Conservation (phyloP, 2,113 vertebrate species). For the Chaenocephalus aceratus region DNA sequence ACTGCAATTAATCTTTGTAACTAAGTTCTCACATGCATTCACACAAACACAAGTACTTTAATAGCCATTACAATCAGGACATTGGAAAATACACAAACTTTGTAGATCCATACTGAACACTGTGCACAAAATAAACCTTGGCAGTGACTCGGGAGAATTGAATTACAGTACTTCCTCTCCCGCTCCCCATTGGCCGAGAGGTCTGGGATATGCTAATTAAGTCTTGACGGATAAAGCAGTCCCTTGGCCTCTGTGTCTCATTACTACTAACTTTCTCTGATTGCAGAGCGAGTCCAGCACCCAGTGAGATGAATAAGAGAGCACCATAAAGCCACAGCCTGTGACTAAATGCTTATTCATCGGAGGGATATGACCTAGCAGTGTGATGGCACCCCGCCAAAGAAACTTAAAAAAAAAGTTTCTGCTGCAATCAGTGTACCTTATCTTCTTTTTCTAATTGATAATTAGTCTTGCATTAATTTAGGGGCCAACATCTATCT, state of each 20-base stretch:
- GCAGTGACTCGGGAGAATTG: slow-evolving; percentile 61
- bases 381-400: slow-evolving; percentile 9
- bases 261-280: slow-evolving; percentile 68
- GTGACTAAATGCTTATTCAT: slow-evolving; percentile 64
- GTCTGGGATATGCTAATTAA: slow-evolving; percentile 77
- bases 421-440: slow-evolving; percentile 57
- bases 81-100: slow-evolving; percentile 19
- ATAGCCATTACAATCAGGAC: slow-evolving; percentile 24
- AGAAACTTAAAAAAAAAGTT: slow-evolving; percentile 52
- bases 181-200: slow-evolving; percentile 68
- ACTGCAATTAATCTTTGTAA: slow-evolving; percentile 39
- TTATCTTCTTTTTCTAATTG: slow-evolving; percentile 80
- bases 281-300: slow-evolving; percentile 46
- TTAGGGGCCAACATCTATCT: slow-evolving; percentile 72
- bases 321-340: slow-evolving; percentile 35
- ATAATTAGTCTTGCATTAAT: slow-evolving; percentile 83
- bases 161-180: slow-evolving; percentile 55
- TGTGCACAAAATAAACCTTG: slow-evolving; percentile 40
- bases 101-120: slow-evolving; percentile 36
- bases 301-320: slow-evolving; percentile 56
- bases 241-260: slow-evolving; percentile 66
- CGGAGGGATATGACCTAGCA: slow-evolving; percentile 37
- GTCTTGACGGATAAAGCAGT: slow-evolving; percentile 72
- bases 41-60: slow-evolving; percentile 39
- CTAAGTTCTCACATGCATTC: slow-evolving; percentile 28